Evolutionary conservation across 1,140 invertebrate genomes (phyloP).

Genomic region (Mamestra configurata): DNA sequence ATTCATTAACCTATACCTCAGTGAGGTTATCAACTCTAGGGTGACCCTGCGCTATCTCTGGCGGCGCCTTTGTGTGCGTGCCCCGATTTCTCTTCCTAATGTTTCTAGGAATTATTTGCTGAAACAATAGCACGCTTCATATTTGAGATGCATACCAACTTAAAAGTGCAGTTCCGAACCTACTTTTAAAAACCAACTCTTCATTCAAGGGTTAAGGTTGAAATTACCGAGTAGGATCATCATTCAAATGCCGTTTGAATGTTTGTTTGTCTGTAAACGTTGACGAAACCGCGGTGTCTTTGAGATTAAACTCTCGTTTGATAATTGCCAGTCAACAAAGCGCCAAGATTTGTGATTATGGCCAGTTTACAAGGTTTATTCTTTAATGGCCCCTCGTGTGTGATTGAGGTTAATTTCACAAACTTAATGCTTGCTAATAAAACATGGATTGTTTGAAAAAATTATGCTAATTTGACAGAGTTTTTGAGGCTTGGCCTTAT

Average conservation of each 20-base stretch:
- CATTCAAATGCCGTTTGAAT: conserved; percentile 40
- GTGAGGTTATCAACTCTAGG: conserved; percentile 65
- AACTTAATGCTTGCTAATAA: conserved; percentile 47
- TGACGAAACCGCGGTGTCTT: conserved; percentile 80
- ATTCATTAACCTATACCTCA: conserved; percentile 32
- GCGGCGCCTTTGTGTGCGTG: conserved; percentile 72
- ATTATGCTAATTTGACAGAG: conserved; percentile 26
- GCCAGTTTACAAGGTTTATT: conserved; percentile 64
- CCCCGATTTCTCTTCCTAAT: conserved; percentile 79
- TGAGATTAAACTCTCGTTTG: conserved; percentile 82
- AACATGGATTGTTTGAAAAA: conserved; percentile 24
- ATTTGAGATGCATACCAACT: conserved; percentile 70
- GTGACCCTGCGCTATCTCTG: conserved; percentile 65
- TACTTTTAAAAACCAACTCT: conserved; percentile 2
- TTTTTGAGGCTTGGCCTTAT: conserved; percentile 1
- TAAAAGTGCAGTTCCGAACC: conserved; percentile 31
- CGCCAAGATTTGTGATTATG: conserved; percentile 80
- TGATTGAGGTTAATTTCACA: conserved; percentile 59
- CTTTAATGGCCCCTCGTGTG: conserved; percentile 65
- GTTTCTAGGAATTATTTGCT: conserved; percentile 85
- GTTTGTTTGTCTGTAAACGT: conserved; percentile 72
- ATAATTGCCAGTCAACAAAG: conserved; percentile 78
- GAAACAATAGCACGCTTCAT: conserved; percentile 83
- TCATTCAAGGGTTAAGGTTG: background rate
- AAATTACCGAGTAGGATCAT: background rate